Percentiles rank a stretch among this genome's conserved stretches.
phyloP scores from a whole-genome alignment of 92 coral and sea anemone species.

The Micromussa lordhowensis region DNA sequence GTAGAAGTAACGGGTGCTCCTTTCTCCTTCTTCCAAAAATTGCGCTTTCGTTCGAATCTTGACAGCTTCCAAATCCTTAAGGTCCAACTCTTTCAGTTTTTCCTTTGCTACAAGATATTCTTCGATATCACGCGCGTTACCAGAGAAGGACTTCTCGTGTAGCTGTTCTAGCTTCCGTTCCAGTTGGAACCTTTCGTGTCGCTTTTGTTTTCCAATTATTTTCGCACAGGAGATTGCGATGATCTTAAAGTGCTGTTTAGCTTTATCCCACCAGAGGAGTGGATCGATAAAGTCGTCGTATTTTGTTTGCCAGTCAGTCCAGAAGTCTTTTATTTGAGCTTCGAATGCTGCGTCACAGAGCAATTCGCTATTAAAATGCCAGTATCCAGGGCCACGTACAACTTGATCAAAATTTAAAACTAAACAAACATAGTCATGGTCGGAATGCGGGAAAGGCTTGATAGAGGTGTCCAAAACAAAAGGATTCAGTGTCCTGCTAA shows the following conservation, averaged over 20 bases:
- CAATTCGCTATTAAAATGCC: background rate
- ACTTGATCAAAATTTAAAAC: background rate
- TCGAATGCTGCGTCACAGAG: background rate
- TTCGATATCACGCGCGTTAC: background rate
- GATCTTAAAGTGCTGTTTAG: conserved; percentile 24
- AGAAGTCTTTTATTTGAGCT: background rate
- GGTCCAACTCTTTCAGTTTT: conserved; percentile 12
- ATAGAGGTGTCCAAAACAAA: background rate
- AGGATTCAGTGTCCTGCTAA: background rate
- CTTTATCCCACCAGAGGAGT: conserved; percentile 49
- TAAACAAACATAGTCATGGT: background rate
- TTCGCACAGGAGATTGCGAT: conserved; percentile 10
- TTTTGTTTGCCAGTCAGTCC: no score
- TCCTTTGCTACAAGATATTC: conserved; percentile 22
- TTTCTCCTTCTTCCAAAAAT: background rate
- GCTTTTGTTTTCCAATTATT: background rate
- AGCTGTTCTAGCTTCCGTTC: background rate
- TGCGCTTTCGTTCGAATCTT: conserved; percentile 5
- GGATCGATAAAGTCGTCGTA: background rate
- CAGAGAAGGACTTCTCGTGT: background rate
- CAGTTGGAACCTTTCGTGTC: conserved; percentile 1
- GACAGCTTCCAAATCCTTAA: background rate
- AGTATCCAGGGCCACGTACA: background rate
- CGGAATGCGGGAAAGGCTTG: conserved; percentile 6
- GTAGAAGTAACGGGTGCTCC: conserved; percentile 27